Percentiles rank a stretch among this genome's conserved stretches.
Evolutionary conservation across 2,888 invertebrate species (phyloP).

Genomic region (Acronicta aceris): DNA sequence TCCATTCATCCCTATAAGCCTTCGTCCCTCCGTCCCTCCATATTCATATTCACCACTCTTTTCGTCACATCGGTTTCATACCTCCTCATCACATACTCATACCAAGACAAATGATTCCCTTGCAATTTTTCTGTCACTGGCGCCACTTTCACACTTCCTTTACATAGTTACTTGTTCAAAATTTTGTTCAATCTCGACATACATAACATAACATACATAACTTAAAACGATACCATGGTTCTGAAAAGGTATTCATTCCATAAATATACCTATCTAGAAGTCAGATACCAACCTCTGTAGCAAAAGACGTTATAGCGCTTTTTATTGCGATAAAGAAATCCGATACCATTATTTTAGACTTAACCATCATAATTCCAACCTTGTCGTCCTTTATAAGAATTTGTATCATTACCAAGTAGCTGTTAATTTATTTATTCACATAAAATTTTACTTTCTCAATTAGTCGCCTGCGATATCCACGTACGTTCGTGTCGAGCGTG

Average conservation of each 20-base stretch:
- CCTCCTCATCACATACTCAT: too few species aligned
- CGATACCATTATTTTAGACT: constrained; percentile 45
- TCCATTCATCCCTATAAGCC: too few species aligned
- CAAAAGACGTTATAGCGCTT: constrained; percentile 22
- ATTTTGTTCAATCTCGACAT: too few species aligned
- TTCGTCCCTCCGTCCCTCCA: too few species aligned
- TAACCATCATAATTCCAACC: constrained; percentile 37
- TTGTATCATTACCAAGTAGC: constrained; percentile 45
- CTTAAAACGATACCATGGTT: not conserved
- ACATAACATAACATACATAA: too few species aligned
- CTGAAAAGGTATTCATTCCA: constrained; percentile 23
- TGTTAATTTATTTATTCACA: constrained; percentile 55
- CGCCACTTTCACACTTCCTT: too few species aligned
- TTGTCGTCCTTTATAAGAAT: constrained; percentile 43
- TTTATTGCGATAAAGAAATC: constrained; percentile 45
- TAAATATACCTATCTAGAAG: constrained; percentile 16
- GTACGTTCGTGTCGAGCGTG: constrained; percentile 47
- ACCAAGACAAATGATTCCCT: too few species aligned
- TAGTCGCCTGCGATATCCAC: constrained; percentile 51
- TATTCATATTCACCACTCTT: too few species aligned
- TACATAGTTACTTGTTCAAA: too few species aligned
- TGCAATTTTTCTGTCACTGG: too few species aligned
- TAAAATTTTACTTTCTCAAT: constrained; percentile 62
- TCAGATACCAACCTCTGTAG: constrained; percentile 1
- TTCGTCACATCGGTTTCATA: too few species aligned